phyloP scores from a whole-genome alignment of 2,888 invertebrate genomes.

The Caenorhabditis sp. region DNA sequence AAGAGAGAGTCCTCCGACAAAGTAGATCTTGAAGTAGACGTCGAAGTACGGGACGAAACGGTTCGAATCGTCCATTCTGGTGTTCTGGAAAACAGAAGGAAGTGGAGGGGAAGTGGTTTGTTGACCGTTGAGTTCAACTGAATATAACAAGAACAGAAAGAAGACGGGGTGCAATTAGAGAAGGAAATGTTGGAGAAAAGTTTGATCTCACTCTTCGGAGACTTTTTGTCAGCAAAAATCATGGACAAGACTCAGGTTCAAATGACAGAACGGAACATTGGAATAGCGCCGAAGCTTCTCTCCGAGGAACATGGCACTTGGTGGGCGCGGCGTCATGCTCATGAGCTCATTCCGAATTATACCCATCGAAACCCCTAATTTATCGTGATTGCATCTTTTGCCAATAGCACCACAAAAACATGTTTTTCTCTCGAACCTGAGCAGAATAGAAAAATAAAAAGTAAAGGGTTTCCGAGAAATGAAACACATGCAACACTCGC shows the following conservation, averaged over 20 bases:
- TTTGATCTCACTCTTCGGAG: background rate
- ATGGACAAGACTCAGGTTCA: too few relatives aligned
- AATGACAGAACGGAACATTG: too few relatives aligned
- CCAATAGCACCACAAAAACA: too few relatives aligned
- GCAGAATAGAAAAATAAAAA: background rate
- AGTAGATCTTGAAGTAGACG: slow-evolving; percentile 38
- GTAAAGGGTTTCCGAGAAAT: background rate
- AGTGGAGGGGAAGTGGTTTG: background rate
- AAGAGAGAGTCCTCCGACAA: slow-evolving; percentile 33
- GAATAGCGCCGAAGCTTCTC: too few relatives aligned
- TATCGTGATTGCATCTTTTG: too few relatives aligned
- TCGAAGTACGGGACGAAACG: slow-evolving; percentile 28
- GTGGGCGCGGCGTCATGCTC: too few relatives aligned
- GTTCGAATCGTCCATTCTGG: slow-evolving; percentile 37
- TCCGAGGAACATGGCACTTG: too few relatives aligned
- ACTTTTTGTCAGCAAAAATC: too few relatives aligned
- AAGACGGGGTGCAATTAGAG: slow-evolving; percentile 1
- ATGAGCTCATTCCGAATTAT: too few relatives aligned
- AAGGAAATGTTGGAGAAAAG: background rate
- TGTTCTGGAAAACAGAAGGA: slow-evolving; percentile 1
- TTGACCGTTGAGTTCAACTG: background rate
- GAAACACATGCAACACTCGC: background rate
- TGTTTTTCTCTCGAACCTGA: too few relatives aligned
- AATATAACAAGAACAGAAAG: background rate
- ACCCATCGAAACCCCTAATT: too few relatives aligned